phyloP scores from a whole-genome alignment of 2,797 vertebrate genomes.

The Alcedo quadribrachys region DNA sequence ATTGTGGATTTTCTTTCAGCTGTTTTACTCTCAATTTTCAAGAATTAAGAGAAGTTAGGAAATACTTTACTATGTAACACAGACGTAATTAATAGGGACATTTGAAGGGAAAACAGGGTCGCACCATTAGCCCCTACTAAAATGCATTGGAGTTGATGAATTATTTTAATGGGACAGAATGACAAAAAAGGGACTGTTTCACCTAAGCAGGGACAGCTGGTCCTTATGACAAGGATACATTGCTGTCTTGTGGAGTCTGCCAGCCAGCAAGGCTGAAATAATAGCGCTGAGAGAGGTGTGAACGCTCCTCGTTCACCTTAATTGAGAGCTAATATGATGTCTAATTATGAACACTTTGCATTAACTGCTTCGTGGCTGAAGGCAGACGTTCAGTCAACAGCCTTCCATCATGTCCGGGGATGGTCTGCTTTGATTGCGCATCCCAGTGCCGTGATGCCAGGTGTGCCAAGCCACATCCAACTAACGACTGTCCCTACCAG shows the following conservation, averaged over 20 bases:
- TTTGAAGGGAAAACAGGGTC: slow-evolving; percentile 55
- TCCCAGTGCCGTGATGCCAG: accelerated
- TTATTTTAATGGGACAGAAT: slow-evolving; percentile 70
- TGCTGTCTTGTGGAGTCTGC: slow-evolving; percentile 63
- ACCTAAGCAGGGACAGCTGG: slow-evolving; percentile 72
- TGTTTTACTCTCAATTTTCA: not conserved
- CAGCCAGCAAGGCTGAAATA: slow-evolving; percentile 65
- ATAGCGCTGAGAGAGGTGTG: slow-evolving; percentile 57
- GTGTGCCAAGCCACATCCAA: not conserved
- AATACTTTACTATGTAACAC: not conserved
- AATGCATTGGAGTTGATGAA: slow-evolving; percentile 54
- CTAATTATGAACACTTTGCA: slow-evolving; percentile 57
- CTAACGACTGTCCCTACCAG: not conserved
- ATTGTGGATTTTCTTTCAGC: not conserved
- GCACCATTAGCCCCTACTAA: slow-evolving; percentile 48
- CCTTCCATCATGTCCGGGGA: not conserved
- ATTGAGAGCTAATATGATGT: slow-evolving; percentile 63
- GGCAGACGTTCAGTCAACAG: not conserved
- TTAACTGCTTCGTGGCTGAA: slow-evolving; percentile 60
- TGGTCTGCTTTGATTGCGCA: not conserved
- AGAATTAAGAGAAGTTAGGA: not conserved
- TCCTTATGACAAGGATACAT: slow-evolving; percentile 70
- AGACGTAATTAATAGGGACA: slow-evolving; percentile 48
- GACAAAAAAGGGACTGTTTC: slow-evolving; percentile 71
- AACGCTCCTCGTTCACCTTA: slow-evolving; percentile 59